Evolutionary conservation across 2,797 vertebrate species (phyloP).

Genomic region (Mycteria americana): DNA sequence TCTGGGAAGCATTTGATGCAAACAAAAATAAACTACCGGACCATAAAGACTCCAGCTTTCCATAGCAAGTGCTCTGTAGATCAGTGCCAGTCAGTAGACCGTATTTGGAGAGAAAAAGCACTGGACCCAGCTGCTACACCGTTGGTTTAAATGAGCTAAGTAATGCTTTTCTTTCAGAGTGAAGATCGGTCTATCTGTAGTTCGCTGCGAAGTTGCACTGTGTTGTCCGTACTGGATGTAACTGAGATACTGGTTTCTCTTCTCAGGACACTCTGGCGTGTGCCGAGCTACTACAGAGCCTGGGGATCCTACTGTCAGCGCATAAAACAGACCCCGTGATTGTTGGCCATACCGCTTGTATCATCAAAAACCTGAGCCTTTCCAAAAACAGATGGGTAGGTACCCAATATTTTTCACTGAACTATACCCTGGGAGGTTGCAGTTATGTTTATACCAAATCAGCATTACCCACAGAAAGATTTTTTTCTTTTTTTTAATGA

Average conservation of each 20-base stretch:
- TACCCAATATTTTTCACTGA: background rate
- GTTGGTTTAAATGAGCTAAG: background rate
- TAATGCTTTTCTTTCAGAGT: background rate
- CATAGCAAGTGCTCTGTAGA: background rate
- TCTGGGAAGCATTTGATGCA: background rate
- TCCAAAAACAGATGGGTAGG: conserved; percentile 67
- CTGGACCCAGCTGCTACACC: background rate
- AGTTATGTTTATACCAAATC: background rate
- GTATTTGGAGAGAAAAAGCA: background rate
- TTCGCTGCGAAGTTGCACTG: background rate
- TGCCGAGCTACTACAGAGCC: conserved; percentile 70
- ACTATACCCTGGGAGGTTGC: background rate
- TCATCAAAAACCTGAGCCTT: conserved; percentile 72
- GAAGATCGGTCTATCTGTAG: fast-evolving
- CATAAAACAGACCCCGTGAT: conserved; percentile 65
- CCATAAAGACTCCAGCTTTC: background rate
- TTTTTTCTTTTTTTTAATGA: background rate
- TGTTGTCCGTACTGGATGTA: background rate
- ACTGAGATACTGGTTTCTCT: background rate
- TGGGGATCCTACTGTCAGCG: conserved; percentile 70
- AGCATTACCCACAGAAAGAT: background rate
- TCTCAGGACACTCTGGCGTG: conserved; percentile 73
- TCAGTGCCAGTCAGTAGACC: background rate
- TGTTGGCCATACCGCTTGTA: conserved; percentile 70
- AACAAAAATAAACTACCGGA: background rate